Evolutionary conservation across 53 echinoderm and acorn worm species (phyloP), one percentile per base, ranked within the genome.

Genomic region (Paelopatides confundens): DNA sequence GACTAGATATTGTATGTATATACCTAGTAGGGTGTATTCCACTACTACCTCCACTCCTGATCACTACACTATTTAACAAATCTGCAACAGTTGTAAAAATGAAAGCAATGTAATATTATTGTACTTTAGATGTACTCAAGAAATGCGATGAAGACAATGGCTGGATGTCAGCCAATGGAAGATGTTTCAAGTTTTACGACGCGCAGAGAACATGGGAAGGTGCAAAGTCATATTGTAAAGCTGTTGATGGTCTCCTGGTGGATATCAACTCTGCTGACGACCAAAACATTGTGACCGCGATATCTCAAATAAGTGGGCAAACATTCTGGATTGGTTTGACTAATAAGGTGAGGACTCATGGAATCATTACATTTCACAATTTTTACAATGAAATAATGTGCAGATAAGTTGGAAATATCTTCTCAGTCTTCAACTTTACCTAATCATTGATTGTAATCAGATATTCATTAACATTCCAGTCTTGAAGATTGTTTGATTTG

Each of bases 311-410:
- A 31, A 70, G 86, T 31, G 85, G 63, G 3, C 23, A 50, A 1
- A 89, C 91, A 13, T 62, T 95, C 31, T 96, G 96, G 96, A 95
- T 96, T 37, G 95, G 96, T 6, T 86, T 93, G 36, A 76, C 91
- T n/a, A 89, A 91, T 76, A 89, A 87, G 85, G 94, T 93, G 70
- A 77, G 43, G 62, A 9, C 10, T 6, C 35, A 17, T 27, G 21
- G 21, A 63, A 65, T 63, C 62, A n/a, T 28, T 23, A 9, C 7
- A 15, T 62, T 30, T 63, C 32, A 65, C n/a, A n/a, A n/a, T n/a
- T n/a, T n/a, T n/a, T n/a, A n/a, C n/a, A n/a, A n/a, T n/a, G n/a
- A n/a, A n/a, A n/a, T n/a, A n/a, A n/a, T n/a, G n/a, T n/a, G n/a
- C n/a, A n/a, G n/a, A n/a, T n/a, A n/a, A n/a, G n/a, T n/a, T n/a